Percentiles rank a stretch among this genome's conserved stretches.
phyloP scores from a whole-genome alignment of 2,113 vertebrate genomes.

The Leptosomus discolor region DNA sequence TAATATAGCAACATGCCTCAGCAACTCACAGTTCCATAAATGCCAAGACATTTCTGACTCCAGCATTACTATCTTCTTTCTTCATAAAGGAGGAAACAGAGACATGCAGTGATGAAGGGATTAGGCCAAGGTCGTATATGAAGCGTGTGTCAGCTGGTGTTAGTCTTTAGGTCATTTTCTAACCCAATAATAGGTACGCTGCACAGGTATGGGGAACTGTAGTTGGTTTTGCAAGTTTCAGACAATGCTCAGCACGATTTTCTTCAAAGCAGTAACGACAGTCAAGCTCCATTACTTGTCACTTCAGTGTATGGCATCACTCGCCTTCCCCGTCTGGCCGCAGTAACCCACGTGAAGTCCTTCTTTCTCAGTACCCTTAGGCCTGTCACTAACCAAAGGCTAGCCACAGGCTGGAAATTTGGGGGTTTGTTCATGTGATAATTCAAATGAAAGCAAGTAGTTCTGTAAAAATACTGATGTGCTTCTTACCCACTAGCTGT shows the following conservation, averaged over 20 bases:
- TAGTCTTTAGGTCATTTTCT: neutral
- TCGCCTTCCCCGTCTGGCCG: neutral
- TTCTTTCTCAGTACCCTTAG: neutral
- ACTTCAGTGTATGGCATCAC: neutral
- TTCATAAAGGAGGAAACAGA: neutral
- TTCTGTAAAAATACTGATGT: rapidly evolving
- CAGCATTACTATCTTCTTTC: neutral
- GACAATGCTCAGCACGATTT: neutral
- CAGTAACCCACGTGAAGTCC: neutral
- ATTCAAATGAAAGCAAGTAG: neutral
- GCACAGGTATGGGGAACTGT: neutral
- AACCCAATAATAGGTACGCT: neutral
- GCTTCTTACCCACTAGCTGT: neutral
- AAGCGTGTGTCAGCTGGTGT: neutral
- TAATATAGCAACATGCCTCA: neutral
- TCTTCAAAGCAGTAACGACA: neutral
- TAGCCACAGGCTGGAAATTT: rapidly evolving
- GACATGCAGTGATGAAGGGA: neutral
- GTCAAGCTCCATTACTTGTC: neutral
- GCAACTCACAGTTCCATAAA: neutral
- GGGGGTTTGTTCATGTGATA: neutral
- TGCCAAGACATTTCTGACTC: neutral
- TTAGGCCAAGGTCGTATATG: constrained; percentile 19
- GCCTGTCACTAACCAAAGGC: neutral
- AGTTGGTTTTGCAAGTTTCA: neutral